Base-by-base conservation (phyloP, 2,113 vertebrate genomes). In the Entelurus aequoreus region DNA sequence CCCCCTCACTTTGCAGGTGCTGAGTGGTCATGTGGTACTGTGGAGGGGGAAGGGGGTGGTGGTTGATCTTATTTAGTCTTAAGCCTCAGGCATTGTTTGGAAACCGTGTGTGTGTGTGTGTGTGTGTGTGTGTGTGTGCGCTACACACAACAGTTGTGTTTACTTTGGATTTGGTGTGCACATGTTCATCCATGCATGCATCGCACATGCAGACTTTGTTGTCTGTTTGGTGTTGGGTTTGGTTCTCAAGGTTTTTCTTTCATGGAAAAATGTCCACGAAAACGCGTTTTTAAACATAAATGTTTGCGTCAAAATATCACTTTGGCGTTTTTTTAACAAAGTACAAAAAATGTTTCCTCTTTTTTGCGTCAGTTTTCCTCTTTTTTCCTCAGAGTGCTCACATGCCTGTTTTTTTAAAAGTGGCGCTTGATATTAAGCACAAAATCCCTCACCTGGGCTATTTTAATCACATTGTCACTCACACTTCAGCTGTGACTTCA, bases 61-160 rank as follows among this genome's bases (percentile, higher is more conserved):
- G 63, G 51, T 72, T 70, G n/a, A 21, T 80, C 69, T 74, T 80
- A 70, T 83, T 81, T 84, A 71, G 67, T 71, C 65, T 66, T 77
- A 82, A 74, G 62, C 75, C 77, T 54, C 65, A 54, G 67, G 78
- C 71, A 85, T 85, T 84, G 83, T 85, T 82, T 84, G 61, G 63
- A 64, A 51, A 55, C 66, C 56, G 63, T 68, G 60, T 59, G 28
- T 28, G 28, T 28, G 28, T 64, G 66, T 81, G 73, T 76, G 65
- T 78, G 68, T 62, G 55, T 66, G 65, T 72, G 68, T 62, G 59
- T 74, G 19, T 19, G 19, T 19, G 19, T 19, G 19, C 2, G 19
- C n/a, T 15, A 44, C 67, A 74, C 75, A 80, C 71, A 85, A 71
- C 75, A 48, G 62, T 63, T 51, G 65, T 83, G 81, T 85, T 86